Evolutionary conservation across 1,140 invertebrate species (phyloP), one percentile per base, ranked within the genome.

Genomic region (Campoletis sonorensis): DNA sequence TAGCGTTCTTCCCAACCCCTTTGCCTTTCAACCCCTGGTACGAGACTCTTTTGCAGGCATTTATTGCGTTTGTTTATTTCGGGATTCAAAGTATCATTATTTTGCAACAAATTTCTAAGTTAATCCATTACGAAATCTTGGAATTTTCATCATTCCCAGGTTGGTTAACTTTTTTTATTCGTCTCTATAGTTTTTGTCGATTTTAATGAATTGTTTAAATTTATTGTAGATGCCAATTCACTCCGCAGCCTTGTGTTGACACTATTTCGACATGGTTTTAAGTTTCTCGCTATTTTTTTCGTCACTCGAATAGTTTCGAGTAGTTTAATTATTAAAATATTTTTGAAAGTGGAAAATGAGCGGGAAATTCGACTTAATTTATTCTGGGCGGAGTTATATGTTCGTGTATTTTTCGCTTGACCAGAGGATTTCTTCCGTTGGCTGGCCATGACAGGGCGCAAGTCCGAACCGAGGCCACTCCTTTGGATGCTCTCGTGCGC

Each of bases 391-490:
- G 89, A 88, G 89, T 87, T 61, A 76, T 61, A 76, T 64, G 13
- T n/a, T 7, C 70, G 45, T n/a, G 16, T 30, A 79, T 80, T 61
- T 67, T 45, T 85, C 84, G 83, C 86, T 88, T 91, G 90, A 79
- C 77, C 81, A 79, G 81, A 64, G 77, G 64, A 79, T 64, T 67
- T 78, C 33, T 30, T 70, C 67, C 67, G 58, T 49, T 27, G 13
- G 8, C 45, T 11, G 45, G 89, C 89, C 88, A 90, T 81, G 87
- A 86, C 88, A 90, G 84, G 82, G 90, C 89, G 90, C 89, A 91
- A 90, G 85, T 89, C 85, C 90, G 80, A 84, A 58, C 81, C 30
- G 79, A 87, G 81, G 86, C 87, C 87, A 86, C 87, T 87, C 87
- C 87, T 88, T 86, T 77, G 80, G 80, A 72, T 61, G 33, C 68